Conservation (phyloP, 1,140 invertebrate genomes). For the Drosophila nasuta region DNA sequence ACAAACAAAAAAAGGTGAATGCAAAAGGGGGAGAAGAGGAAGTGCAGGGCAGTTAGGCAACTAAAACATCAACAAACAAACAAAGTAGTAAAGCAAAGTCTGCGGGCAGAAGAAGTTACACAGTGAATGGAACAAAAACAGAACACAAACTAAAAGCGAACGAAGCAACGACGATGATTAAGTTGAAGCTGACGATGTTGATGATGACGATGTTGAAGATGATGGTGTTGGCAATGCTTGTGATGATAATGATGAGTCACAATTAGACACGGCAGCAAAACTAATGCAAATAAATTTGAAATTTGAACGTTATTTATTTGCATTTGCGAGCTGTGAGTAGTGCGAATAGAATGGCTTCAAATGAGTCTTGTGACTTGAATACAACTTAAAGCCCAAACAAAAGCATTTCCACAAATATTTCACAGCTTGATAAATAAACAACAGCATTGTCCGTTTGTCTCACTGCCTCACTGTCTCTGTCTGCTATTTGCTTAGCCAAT, state of each 20-base stretch:
- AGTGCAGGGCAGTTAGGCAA: slow-evolving; percentile 19
- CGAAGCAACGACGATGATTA: not conserved
- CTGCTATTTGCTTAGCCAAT: slow-evolving; percentile 42
- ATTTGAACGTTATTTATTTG: slow-evolving; percentile 66
- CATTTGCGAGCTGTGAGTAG: slow-evolving; percentile 32
- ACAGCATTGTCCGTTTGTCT: slow-evolving; percentile 14
- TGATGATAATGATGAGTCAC: slow-evolving; percentile 56
- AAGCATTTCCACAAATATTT: slow-evolving; percentile 43
- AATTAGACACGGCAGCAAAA: slow-evolving; percentile 38
- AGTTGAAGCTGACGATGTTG: slow-evolving; percentile 2
- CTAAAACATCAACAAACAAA: slow-evolving; percentile 47
- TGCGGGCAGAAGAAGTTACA: slow-evolving; percentile 54
- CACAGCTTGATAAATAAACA: slow-evolving; percentile 38
- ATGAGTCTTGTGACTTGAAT: slow-evolving; percentile 68
- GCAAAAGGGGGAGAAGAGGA: slow-evolving; percentile 4
- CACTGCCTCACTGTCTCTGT: slow-evolving; percentile 2
- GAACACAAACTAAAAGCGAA: slow-evolving; percentile 24
- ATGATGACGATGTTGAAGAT: slow-evolving; percentile 12
- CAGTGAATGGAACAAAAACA: slow-evolving; percentile 21
- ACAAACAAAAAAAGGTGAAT: slow-evolving; percentile 1
- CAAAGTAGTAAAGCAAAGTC: slow-evolving; percentile 63
- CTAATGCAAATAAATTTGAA: slow-evolving; percentile 63
- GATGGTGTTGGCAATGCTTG: not conserved
- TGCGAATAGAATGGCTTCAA: slow-evolving; percentile 21
- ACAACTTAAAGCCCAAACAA: slow-evolving; percentile 32